Evolutionary conservation across 2,888 invertebrate genomes (phyloP).

Genomic region (Cephus rjabovi): DNA sequence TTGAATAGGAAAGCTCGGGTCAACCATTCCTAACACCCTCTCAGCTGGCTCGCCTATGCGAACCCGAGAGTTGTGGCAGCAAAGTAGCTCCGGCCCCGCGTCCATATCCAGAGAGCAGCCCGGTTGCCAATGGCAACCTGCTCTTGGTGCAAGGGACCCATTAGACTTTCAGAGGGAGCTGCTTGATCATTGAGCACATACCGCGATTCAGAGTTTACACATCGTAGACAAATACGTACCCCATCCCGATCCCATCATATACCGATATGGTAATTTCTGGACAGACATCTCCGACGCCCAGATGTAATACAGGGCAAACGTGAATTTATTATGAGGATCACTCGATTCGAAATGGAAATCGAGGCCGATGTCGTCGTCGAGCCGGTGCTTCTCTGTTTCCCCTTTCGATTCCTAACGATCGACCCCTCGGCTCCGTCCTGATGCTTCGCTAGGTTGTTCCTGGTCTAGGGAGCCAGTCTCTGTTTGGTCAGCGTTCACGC

Average conservation of each 20-base stretch:
- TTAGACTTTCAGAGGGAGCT: slow-evolving; percentile 51
- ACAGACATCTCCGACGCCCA: not conserved
- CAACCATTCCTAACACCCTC: slow-evolving; percentile 14
- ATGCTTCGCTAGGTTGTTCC: not conserved
- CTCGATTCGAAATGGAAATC: not conserved
- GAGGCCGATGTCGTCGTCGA: not conserved
- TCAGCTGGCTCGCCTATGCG: slow-evolving; percentile 20
- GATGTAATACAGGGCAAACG: not conserved
- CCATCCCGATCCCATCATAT: not conserved
- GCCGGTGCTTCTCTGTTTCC: not conserved
- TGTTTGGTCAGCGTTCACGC: not conserved
- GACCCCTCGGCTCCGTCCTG: not conserved
- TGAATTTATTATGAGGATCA: not conserved
- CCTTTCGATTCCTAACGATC: not conserved
- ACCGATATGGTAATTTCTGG: slow-evolving; percentile 17
- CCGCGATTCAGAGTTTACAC: slow-evolving; percentile 51
- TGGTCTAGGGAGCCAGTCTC: not conserved
- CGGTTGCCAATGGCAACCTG: slow-evolving; percentile 51
- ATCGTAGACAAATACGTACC: slow-evolving; percentile 47
- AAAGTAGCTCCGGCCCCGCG: slow-evolving; percentile 33
- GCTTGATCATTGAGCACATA: slow-evolving; percentile 52
- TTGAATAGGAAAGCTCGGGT: slow-evolving; percentile 16
- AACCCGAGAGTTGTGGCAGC: slow-evolving; percentile 35
- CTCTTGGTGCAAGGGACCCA: slow-evolving; percentile 39
- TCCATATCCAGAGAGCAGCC: slow-evolving; percentile 30